Base-by-base conservation (phyloP, 2,888 invertebrate genomes). In the Drosophila tripunctata region DNA sequence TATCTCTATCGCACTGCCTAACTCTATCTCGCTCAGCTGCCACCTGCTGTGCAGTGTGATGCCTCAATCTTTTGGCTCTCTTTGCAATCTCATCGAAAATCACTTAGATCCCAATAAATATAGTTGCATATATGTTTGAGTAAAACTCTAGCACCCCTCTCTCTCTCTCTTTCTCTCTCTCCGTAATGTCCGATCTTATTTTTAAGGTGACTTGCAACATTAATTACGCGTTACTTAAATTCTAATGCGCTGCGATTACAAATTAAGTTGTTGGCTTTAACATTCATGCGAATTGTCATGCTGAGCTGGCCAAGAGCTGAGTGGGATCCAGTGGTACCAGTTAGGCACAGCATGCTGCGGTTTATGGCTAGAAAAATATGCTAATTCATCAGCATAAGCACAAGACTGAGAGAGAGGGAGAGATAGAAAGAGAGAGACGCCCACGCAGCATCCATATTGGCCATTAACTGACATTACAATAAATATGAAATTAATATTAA, bases 141-240 rank as follows among this genome's bases (percentile, higher is more conserved):
- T 1, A 14, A 35, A 44, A 51, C 31, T 31, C 21, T 45, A 8
- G 48, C 57, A 55, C 36, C 0, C 17, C 36, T 17, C 36, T 17
- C n/a, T 4, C 36, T 21, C 12, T 31, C 4, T 10, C 44, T 19
- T 7, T 4, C 21, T 15, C 22, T 50, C 66, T 58, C 67, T 64
- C 71, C 57, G 71, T 65, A 19, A 38, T 72, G 64, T 73, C 70
- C 75, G 2, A 4, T 12, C 22, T 33, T 44, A 64, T 64, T 75
- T 66, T 72, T 76, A 70, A 78, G 7, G 50, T 50, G 81, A 80
- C 88, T 86, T 85, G 83, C 85, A 89, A 87, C 91, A 91, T 91
- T 91, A 91, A 91, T 91, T 91, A 91, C 90, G 91, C 89, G 88
- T 91, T 90, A 90, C 90, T 91, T 91, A 90, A 90, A 90, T 88